These are phyloP conservation scores for Minunthozetes semirufus DNA, from an alignment of 2,888 invertebrate genomes.

Conservation along the genomic window DNA sequence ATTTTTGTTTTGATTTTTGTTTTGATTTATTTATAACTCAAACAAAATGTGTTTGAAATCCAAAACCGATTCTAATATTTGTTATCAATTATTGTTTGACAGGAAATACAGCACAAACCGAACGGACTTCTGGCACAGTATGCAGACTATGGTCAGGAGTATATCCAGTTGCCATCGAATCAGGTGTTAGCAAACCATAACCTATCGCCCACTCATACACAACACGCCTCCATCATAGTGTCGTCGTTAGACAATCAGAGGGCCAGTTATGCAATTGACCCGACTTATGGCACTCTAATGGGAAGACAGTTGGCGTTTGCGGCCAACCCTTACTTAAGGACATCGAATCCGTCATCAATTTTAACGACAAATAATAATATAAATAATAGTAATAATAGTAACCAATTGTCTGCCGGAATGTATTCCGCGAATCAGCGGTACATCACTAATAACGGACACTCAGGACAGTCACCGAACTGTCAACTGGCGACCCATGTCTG, in stretches of 20 bases:
- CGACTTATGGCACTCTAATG: slow-evolving; percentile 49
- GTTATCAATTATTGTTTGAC: not conserved
- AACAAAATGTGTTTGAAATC: too few relatives aligned
- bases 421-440: not conserved
- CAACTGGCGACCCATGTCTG: not conserved
- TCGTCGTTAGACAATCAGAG: not conserved
- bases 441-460: not conserved
- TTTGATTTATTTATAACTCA: too few relatives aligned
- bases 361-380: not conserved
- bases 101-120: too few relatives aligned
- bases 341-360: slow-evolving; percentile 53
- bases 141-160: too few relatives aligned
- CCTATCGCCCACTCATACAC: slow-evolving; percentile 1
- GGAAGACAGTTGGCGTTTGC: slow-evolving; percentile 76
- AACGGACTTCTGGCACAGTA: too few relatives aligned
- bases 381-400: not conserved
- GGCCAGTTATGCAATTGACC: not conserved
- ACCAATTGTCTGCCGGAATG: slow-evolving; percentile 8
- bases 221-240: slow-evolving; percentile 3
- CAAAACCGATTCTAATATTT: not conserved
- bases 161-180: not conserved
- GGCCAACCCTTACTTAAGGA: slow-evolving; percentile 71
- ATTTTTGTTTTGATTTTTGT: too few relatives aligned
- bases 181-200: not conserved
- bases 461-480: not conserved